Conservation (phyloP, 2,888 invertebrate species). For the Spilosoma lubricipeda region DNA sequence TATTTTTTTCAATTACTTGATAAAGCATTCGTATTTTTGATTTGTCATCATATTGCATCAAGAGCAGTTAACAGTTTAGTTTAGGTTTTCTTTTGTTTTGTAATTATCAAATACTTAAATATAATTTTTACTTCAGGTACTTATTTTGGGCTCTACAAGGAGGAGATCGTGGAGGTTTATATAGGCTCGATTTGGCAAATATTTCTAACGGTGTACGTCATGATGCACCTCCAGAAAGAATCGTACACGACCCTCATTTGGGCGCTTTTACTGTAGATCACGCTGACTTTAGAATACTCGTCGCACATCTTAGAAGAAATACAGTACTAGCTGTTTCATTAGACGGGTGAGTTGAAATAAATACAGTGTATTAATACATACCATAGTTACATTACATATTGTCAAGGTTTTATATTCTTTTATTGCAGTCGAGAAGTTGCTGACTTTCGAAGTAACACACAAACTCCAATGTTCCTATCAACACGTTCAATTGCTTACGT, state of each 20-base stretch:
- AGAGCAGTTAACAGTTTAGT: too few relatives aligned
- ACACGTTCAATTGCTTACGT: conserved; percentile 92
- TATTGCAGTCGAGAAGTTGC: conserved; percentile 88
- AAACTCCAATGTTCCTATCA: conserved; percentile 90
- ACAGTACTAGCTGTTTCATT: conserved; percentile 93
- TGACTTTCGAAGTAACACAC: conserved; percentile 91
- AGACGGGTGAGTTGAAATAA: conserved; percentile 88
- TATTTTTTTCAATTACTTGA: conserved; percentile 18
- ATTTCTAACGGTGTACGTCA: conserved; percentile 91
- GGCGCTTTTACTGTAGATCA: conserved; percentile 94
- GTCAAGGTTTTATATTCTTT: not conserved
- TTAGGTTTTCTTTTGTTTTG: not conserved
- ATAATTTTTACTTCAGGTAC: conserved; percentile 82
- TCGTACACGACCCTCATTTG: conserved; percentile 89
- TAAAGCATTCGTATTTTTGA: too few relatives aligned
- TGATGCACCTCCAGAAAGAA: conserved; percentile 88
- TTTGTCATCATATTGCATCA: too few relatives aligned
- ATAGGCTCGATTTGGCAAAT: conserved; percentile 91
- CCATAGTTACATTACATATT: not conserved
- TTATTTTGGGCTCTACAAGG: conserved; percentile 91
- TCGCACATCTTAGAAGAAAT: conserved; percentile 90
- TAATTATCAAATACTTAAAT: not conserved
- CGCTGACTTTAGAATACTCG: conserved; percentile 91
- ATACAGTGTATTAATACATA: not conserved
- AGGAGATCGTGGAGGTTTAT: conserved; percentile 88